Conservation (phyloP, 2,797 vertebrate genomes). For the Loriculus beryllinus region DNA sequence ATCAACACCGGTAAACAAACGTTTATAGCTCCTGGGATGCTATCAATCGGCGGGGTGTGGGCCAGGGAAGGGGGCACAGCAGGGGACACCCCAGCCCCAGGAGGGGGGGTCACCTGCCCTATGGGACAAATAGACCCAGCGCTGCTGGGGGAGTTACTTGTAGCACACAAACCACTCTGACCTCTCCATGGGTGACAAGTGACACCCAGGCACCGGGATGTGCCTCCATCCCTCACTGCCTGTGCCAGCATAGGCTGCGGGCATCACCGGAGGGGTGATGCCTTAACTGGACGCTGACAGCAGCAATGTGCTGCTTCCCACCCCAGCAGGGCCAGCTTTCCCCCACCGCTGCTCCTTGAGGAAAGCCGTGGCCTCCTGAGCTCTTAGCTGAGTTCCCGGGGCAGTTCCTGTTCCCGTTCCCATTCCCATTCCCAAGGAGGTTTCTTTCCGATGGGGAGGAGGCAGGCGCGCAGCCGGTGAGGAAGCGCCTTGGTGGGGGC, state of each 20-base stretch:
- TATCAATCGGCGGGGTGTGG: neutral
- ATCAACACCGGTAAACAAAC: neutral
- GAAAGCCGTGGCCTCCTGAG: neutral
- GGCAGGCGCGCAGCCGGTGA: neutral
- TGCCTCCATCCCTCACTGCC: neutral
- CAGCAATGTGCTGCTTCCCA: accelerated
- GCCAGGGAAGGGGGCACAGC: neutral
- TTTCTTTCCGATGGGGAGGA: neutral
- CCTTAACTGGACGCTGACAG: neutral
- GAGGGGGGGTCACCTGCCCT: neutral
- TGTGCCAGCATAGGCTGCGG: accelerated
- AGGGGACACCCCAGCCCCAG: neutral
- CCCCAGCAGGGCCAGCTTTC: accelerated
- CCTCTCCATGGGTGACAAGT: neutral
- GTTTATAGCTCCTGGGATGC: neutral
- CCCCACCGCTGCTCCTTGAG: neutral
- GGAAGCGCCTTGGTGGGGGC: conserved; percentile 24
- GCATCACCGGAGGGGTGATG: neutral
- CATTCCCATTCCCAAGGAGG: neutral
- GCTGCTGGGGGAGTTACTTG: accelerated
- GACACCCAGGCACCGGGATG: accelerated
- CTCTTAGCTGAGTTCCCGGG: neutral
- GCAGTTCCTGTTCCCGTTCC: neutral
- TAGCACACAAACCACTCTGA: neutral
- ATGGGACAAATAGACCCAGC: neutral